Evolutionary conservation across 2,888 invertebrate genomes (phyloP).

Genomic region (Dyspetes luteomarginatus): DNA sequence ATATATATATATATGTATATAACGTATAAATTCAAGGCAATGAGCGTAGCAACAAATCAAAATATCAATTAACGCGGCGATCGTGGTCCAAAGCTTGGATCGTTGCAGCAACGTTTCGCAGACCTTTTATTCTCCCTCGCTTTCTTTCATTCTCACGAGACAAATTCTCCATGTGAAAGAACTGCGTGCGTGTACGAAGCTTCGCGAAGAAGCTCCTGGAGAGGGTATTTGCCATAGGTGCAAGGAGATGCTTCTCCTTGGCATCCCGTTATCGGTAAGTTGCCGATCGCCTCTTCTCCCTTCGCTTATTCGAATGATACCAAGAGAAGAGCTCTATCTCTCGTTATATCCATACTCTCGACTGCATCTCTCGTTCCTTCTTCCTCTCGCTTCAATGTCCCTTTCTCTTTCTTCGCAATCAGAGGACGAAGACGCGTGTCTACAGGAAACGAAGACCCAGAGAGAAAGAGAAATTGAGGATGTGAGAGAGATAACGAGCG

Average conservation of each 20-base stretch:
- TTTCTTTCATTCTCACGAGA: constrained; percentile 45
- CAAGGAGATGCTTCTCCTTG: constrained; percentile 57
- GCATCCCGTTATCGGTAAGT: constrained; percentile 78
- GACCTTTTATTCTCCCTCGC: constrained; percentile 3
- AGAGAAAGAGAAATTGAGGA: constrained; percentile 31
- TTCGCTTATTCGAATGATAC: constrained; percentile 65
- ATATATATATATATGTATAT: neutral
- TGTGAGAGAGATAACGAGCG: constrained; percentile 27
- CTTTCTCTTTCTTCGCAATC: constrained; percentile 9
- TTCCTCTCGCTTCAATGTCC: constrained; percentile 27
- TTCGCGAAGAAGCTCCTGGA: constrained; percentile 14
- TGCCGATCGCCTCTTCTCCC: constrained; percentile 71
- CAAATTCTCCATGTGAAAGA: constrained; percentile 47
- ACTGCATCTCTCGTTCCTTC: constrained; percentile 36
- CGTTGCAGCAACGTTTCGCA: constrained; percentile 21
- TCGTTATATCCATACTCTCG: constrained; percentile 40
- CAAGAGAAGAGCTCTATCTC: constrained; percentile 57
- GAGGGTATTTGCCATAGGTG: constrained; percentile 41
- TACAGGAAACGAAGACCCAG: neutral
- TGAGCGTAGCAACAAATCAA: constrained; percentile 65
- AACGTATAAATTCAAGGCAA: constrained; percentile 27
- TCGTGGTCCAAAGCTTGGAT: constrained; percentile 32
- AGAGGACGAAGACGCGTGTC: constrained; percentile 42
- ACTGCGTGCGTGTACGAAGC: constrained; percentile 10
- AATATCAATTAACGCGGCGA: constrained; percentile 67